A percentile compares a stretch with the other conserved stretches of the same genome.
These are phyloP conservation scores for Artemia sp. DNA, from an alignment of 2,888 invertebrate species.

Conservation along the genomic window DNA sequence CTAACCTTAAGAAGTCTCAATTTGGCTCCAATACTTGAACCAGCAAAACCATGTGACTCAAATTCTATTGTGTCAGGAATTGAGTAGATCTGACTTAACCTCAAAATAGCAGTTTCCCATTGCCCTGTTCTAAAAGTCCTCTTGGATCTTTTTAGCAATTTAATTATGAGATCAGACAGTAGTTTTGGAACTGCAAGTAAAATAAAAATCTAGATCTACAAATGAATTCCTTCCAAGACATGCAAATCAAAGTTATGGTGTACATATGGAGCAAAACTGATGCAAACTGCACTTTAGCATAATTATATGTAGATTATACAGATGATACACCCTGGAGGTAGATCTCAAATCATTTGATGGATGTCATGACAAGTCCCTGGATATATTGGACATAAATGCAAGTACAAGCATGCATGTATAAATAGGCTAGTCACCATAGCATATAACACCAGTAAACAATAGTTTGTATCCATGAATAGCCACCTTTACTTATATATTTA, in stretches of 20 bases:
- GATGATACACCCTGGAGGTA: not conserved
- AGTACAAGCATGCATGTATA: too few relatives aligned
- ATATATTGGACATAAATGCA: too few relatives aligned
- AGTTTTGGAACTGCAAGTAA: conserved; percentile 20
- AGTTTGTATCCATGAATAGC: too few relatives aligned
- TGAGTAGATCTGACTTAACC: conserved; percentile 75
- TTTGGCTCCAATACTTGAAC: conserved; percentile 71
- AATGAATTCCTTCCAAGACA: not conserved
- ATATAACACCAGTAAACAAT: too few relatives aligned
- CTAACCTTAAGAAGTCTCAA: conserved; percentile 70
- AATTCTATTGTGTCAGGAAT: conserved; percentile 90
- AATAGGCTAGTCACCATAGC: too few relatives aligned
- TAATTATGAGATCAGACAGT: conserved; percentile 22
- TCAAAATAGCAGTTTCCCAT: conserved; percentile 77
- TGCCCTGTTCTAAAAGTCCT: conserved; percentile 63
- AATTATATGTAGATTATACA: not conserved
- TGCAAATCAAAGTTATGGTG: too few relatives aligned
- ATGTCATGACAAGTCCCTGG: not conserved
- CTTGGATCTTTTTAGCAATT: conserved; percentile 61
- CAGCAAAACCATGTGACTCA: conserved; percentile 85
- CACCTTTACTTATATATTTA: too few relatives aligned
- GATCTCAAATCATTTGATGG: too few relatives aligned
- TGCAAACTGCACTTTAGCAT: not conserved
- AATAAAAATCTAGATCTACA: not conserved
- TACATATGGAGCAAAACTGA: too few relatives aligned